Evolutionary conservation across 2,797 vertebrate genomes (phyloP).

Genomic region (Chrosomus eos): DNA sequence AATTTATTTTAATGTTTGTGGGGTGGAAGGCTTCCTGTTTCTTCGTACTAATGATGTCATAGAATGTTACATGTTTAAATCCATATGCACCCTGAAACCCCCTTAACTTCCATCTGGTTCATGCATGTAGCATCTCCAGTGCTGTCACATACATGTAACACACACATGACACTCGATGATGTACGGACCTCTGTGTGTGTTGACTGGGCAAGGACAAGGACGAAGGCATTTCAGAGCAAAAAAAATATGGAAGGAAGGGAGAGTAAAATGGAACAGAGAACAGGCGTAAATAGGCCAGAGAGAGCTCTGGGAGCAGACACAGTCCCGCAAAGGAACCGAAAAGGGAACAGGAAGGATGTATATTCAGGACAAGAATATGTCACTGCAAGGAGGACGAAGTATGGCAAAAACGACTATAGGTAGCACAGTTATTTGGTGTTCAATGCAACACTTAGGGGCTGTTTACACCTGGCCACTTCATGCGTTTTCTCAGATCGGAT

Average conservation of each 20-base stretch:
- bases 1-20: conserved; percentile 48
- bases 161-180: conserved; percentile 1
- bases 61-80: conserved; percentile 49
- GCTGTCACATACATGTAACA: conserved; percentile 28
- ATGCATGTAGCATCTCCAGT: conserved; percentile 55
- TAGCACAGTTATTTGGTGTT: conserved; percentile 4
- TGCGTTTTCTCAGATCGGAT: no score
- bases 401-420: not conserved
- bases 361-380: conserved; percentile 51
- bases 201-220: conserved; percentile 27
- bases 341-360: conserved; percentile 43
- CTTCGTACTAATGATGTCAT: conserved; percentile 45
- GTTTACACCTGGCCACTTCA: no score
- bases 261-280: conserved; percentile 52
- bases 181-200: conserved; percentile 27
- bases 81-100: conserved; percentile 53
- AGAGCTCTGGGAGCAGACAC: conserved; percentile 46
- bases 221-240: conserved; percentile 5
- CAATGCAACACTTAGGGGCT: not conserved
- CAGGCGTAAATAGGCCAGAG: conserved; percentile 55
- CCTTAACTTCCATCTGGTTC: conserved; percentile 50
- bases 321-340: conserved; percentile 38
- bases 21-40: conserved; percentile 37
- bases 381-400: not conserved
- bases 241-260: conserved; percentile 40